These are phyloP conservation scores for Nebria brevicollis DNA, from an alignment of 2,888 invertebrate species.

Conservation along the genomic window DNA sequence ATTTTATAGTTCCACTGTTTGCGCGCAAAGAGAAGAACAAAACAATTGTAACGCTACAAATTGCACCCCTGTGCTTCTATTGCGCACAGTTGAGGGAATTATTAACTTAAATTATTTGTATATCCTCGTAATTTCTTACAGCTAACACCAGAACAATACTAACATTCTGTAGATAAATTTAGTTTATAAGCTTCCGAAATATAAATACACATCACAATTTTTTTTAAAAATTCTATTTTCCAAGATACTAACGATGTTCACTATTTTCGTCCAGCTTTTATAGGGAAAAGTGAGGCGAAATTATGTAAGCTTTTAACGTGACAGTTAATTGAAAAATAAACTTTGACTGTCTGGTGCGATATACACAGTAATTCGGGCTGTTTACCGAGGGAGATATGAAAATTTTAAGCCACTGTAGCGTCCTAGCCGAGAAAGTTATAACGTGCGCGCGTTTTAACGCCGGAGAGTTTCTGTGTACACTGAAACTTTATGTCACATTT, in stretches of 20 bases:
- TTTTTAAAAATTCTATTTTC: too few species aligned
- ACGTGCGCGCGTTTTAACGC: conserved; percentile 14
- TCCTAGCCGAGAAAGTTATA: neutral
- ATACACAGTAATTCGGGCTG: conserved; percentile 31
- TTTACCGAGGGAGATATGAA: conserved; percentile 16
- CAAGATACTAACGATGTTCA: neutral
- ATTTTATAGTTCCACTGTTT: conserved; percentile 41
- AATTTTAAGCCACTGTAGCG: neutral
- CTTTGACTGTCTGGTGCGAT: conserved; percentile 27
- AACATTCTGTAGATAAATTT: neutral
- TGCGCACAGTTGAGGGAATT: neutral
- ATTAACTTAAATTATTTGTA: neutral
- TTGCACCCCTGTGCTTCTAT: neutral
- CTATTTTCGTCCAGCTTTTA: neutral
- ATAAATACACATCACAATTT: neutral
- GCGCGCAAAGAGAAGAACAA: neutral
- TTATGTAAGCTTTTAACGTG: conserved; percentile 35
- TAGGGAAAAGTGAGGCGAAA: conserved; percentile 1
- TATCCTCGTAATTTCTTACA: neutral
- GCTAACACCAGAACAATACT: neutral
- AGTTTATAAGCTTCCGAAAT: neutral
- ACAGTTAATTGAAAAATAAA: conserved; percentile 45
- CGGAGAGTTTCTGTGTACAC: neutral
- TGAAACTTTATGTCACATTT: conserved; percentile 15
- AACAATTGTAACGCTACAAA: neutral